Conservation (phyloP, 1,140 invertebrate genomes). For the Teleogryllus occipitalis region DNA sequence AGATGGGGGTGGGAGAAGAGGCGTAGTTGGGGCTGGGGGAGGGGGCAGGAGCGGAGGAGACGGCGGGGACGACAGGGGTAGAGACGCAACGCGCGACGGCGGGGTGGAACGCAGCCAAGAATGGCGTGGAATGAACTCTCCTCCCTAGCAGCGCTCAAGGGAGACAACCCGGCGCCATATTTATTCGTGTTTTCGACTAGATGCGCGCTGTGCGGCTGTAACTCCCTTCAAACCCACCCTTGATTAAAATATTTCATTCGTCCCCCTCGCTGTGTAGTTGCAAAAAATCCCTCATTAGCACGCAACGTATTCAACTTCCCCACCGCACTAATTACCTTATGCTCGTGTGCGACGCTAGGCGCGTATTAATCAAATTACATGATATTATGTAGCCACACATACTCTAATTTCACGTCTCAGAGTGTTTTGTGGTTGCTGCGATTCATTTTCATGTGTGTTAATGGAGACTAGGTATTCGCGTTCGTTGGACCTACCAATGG, state of each 20-base stretch:
- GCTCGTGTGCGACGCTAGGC: neutral
- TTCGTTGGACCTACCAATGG: neutral
- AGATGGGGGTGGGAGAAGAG: too few species aligned
- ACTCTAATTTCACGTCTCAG: neutral
- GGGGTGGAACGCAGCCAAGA: neutral
- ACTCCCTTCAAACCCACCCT: neutral
- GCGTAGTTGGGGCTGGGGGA: too few species aligned
- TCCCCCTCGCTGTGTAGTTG: neutral
- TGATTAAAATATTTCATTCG: neutral
- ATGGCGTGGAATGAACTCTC: neutral
- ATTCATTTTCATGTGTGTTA: neutral
- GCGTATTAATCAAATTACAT: neutral
- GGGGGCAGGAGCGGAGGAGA: too few species aligned
- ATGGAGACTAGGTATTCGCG: neutral
- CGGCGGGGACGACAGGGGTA: neutral
- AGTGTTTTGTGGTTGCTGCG: neutral
- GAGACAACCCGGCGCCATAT: neutral
- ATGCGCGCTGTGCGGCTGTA: neutral
- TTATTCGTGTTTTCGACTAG: neutral
- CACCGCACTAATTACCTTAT: neutral
- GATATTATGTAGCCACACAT: neutral
- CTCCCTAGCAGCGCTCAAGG: too few species aligned
- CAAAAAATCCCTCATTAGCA: neutral
- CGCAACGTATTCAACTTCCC: neutral
- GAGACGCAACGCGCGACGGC: neutral